A percentile compares a stretch with the other conserved stretches of the same genome.
Conservation (phyloP, 1,140 invertebrate species). For the Trinorchestia longiramus region DNA sequence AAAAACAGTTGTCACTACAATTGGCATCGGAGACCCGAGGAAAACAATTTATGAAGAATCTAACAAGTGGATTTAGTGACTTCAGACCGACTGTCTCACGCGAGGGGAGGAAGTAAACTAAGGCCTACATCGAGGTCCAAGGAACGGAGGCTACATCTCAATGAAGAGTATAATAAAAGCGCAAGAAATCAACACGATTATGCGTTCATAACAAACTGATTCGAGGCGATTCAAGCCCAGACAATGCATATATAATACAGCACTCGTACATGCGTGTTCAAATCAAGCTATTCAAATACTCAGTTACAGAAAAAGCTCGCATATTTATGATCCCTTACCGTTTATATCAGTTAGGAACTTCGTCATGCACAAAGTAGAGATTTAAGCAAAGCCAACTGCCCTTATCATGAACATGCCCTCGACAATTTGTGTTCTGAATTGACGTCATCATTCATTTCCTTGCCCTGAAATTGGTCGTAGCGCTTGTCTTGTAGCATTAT, state of each 20-base stretch:
- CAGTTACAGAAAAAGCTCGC: neutral
- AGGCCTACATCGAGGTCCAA: too few relatives aligned
- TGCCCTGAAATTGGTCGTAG: neutral
- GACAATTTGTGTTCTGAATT: neutral
- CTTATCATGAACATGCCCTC: neutral
- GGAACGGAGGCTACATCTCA: too few relatives aligned
- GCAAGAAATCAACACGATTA: too few relatives aligned
- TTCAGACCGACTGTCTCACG: too few relatives aligned
- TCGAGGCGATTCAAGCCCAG: too few relatives aligned
- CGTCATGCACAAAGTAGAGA: neutral
- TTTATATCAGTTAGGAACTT: neutral
- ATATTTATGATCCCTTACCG: neutral
- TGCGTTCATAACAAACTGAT: too few relatives aligned
- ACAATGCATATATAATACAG: neutral
- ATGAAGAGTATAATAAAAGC: too few relatives aligned
- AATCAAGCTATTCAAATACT: neutral
- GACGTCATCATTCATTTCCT: neutral
- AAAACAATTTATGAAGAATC: too few relatives aligned
- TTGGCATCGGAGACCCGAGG: too few relatives aligned
- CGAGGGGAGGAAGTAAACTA: too few relatives aligned
- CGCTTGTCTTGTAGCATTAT: neutral
- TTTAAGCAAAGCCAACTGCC: neutral
- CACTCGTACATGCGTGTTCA: neutral
- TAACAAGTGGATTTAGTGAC: too few relatives aligned
- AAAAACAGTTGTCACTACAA: too few relatives aligned